Base-by-base conservation (phyloP, 1,140 invertebrate species). In the Popillia japonica region DNA sequence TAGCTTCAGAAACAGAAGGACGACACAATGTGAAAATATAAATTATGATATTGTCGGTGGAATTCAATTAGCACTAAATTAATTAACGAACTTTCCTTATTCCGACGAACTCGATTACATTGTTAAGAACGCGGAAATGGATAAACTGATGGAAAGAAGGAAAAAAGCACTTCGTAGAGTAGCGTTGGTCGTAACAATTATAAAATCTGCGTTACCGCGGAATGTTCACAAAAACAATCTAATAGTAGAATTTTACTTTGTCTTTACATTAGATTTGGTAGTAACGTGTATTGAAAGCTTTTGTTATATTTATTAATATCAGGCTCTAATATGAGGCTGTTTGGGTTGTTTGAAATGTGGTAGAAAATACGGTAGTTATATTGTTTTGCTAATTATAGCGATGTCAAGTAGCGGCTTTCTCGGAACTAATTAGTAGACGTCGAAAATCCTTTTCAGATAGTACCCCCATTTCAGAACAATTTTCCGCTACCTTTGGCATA, bases 81-180 rank as follows among this genome's bases (percentile, higher is more conserved):
- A 76, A 76, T 76, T 76, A 76, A 59, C 74, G 40, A 74, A 76
- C 40, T 76, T 76, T 76, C 74, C 74, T 59, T 76, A 76, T 76
- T 76, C 23, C 74, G 41, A 44, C 41, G 40, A 76, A 76, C 44
- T 76, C 74, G 48, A 76, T 76, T 76, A 55, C 34, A 74, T 41
- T 41, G 72, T 20, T 42, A 74, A 74, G 72, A 74, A 74, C 7
- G 34, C 72, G 41, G 23, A 74, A 74, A 74, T 74, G 61, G 27
- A 68, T 68, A 68, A 34, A 34, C 27, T 68, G 10, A 34, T 23
- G 61, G 22, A 68, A 68, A 68, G 17, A 68, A 14, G 17, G 48
- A 17, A 55, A n/a, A 14, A n/a, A 55, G 17, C 4, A 17, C 48
- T 6, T 55, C 48, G 48, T 55, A 14, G 1, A 17, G 14, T 55